phyloP scores from a whole-genome alignment of 2,888 invertebrate genomes.

The Homarus gammarus region DNA sequence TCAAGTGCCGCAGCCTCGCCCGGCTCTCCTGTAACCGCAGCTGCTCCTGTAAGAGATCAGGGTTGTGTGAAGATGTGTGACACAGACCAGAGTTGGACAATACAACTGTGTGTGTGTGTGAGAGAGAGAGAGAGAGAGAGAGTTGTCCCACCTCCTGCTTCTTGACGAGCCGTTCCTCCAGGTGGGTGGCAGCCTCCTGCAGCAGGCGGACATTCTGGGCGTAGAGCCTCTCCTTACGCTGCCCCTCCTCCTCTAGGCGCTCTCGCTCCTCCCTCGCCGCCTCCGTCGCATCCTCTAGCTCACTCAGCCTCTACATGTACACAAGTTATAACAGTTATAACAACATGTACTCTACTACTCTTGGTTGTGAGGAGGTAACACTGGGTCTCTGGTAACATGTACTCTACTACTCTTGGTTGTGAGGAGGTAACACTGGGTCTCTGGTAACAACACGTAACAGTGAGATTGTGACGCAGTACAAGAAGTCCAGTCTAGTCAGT shows the following conservation, averaged over 20 bases:
- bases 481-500: too few relatives aligned
- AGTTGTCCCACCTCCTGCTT: slow-evolving; percentile 57
- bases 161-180: slow-evolving; percentile 60
- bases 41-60: slow-evolving; percentile 46
- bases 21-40: slow-evolving; percentile 61
- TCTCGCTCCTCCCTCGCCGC: slow-evolving; percentile 35
- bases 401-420: too few relatives aligned
- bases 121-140: neutral
- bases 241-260: slow-evolving; percentile 46
- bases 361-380: too few relatives aligned
- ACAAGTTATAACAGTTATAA: too few relatives aligned
- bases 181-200: slow-evolving; percentile 57
- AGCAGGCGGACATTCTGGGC: slow-evolving; percentile 59
- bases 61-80: neutral
- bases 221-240: slow-evolving; percentile 58
- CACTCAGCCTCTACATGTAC: slow-evolving; percentile 31
- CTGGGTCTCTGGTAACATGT: too few relatives aligned
- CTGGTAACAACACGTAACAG: too few relatives aligned
- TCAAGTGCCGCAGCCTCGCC: slow-evolving; percentile 58
- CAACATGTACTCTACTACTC: too few relatives aligned
- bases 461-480: too few relatives aligned
- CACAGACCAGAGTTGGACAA: neutral
- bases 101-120: neutral
- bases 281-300: slow-evolving; percentile 44
- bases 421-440: too few relatives aligned